Evolutionary conservation across 53 echinoderm and acorn worm genomes (phyloP), one percentile per base, ranked within the genome.

Genomic region (Apostichopus leukothele): DNA sequence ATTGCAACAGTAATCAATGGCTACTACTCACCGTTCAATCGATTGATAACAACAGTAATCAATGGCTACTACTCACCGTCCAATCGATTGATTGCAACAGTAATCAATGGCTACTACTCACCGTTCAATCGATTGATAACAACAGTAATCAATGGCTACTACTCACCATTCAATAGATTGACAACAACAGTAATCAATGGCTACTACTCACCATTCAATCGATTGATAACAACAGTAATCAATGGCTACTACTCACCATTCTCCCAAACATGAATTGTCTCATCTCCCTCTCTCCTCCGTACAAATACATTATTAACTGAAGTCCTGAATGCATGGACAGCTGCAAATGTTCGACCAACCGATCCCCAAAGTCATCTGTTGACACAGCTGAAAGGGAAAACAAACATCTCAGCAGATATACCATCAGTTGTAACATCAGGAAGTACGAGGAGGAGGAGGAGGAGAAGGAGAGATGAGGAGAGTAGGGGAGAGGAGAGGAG

Each of bases 211-310:
- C 39, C 39, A 39, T 39, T 39, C 3, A 39, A 39, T 39, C 39
- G 39, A 39, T 3, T 39, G 39, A 39, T 39, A 39, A 39, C 3
- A 0, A 39, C 39, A 39, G 39, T 39, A 39, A 39, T 39, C 39
- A 3, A 39, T 39, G 39, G 39, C 39, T 39, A 39, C 39, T 39
- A 39, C 84, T 22, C 60, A 84, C 84, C 84, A 84, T 59, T 26
- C 84, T 84, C 11, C 39, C 26, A 25, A 59, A 84, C 26, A 84
- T 61, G 14, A 84, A 84, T 25, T 54, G 12, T 27, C 84, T 84
- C 84, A 84, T 84, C 60, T 84, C 57, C 6, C 11, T 55, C 19
- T 84, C 84, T 5, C 84, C 84, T 84, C 84, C 84, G 16, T 60
- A 60, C 60, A 84, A 53, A 25, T 57, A 84, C 84, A 84, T 84